Base-by-base conservation (phyloP, 2,888 invertebrate genomes). In the Calliopum simillimum region DNA sequence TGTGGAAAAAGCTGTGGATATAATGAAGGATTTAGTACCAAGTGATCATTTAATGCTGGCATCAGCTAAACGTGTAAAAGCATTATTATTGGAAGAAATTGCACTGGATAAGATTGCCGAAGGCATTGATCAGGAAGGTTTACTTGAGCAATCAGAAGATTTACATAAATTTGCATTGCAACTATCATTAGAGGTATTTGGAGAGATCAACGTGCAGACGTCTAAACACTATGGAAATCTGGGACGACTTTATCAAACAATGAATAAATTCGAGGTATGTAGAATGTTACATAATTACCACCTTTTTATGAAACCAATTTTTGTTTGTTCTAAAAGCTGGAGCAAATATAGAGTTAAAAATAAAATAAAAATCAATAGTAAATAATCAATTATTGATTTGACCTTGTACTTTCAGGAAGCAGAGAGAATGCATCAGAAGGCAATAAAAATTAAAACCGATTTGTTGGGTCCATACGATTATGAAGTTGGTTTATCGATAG, bases 211-310 rank as follows among this genome's bases (percentile, higher is more conserved):
- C 87, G 95, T 97, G 47, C 96, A 97, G 88, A 97, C 97, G 0
- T 97, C 97, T 65, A 97, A 97, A 84, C 96, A 97, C 86, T 98
- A 97, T 86, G 97, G 97, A 13, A 98, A 98, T 88, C 89, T 98
- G 64, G 98, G 98, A 69, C 88, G 98, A 14, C 89, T 98, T 14
- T 97, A 97, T 88, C 97, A 98, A 87, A 96, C 95, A 81, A 97
- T 97, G 96, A 91, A 91, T 82, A 91, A 92, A 82, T 96, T 91
- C 86, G 89, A 91, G 87, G 94, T 94, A 81, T 76, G 73, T 71
- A 56, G 19, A 68, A 11, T 44, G 19, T 44, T 49, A n/a, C 16
- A 66, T n/a, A 4, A 33, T 33, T 33, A n/a, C n/a, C n/a, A n/a
- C n/a, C 23, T 58, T 55, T 59, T 47, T n/a, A 64, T 4, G 8